Percentiles rank a stretch among this genome's conserved stretches.
Evolutionary conservation across 2,888 invertebrate genomes (phyloP).

Genomic region (Polydrusus cervinus): DNA sequence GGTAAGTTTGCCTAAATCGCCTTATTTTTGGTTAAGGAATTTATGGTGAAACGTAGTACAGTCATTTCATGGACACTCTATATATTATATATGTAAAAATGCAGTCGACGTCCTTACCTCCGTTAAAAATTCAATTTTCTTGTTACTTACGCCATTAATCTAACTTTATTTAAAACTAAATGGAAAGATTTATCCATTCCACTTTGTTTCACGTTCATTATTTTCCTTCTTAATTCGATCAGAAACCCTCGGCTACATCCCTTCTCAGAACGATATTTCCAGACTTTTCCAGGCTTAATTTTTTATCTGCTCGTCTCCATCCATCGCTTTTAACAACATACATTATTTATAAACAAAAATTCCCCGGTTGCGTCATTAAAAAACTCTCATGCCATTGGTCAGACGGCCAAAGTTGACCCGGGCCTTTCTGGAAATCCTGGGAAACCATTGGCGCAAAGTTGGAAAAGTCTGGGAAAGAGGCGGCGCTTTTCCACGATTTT

Average conservation of each 20-base stretch:
- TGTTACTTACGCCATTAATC: background rate
- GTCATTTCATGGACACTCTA: too few species aligned
- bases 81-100: too few species aligned
- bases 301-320: slow-evolving; percentile 56
- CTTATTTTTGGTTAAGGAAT: too few species aligned
- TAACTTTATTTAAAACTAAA: slow-evolving; percentile 43
- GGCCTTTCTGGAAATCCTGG: slow-evolving; percentile 65
- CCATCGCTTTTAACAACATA: slow-evolving; percentile 68
- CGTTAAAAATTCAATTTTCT: background rate
- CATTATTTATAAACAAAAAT: slow-evolving; percentile 71
- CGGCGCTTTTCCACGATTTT: slow-evolving; percentile 45
- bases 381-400: slow-evolving; percentile 68
- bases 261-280: slow-evolving; percentile 57
- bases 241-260: slow-evolving; percentile 45
- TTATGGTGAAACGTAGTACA: too few species aligned
- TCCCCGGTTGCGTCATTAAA: slow-evolving; percentile 68
- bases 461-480: slow-evolving; percentile 62
- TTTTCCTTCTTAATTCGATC: slow-evolving; percentile 50
- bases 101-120: too few species aligned
- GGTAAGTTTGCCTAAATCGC: too few species aligned
- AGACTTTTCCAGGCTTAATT: slow-evolving; percentile 58
- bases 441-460: slow-evolving; percentile 66
- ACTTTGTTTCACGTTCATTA: slow-evolving; percentile 52
- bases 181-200: slow-evolving; percentile 50
- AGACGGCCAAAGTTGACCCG: slow-evolving; percentile 67